These are phyloP conservation scores for Rhodinocichla rosea DNA, from an alignment of 2,113 vertebrate genomes.

Conservation along the genomic window DNA sequence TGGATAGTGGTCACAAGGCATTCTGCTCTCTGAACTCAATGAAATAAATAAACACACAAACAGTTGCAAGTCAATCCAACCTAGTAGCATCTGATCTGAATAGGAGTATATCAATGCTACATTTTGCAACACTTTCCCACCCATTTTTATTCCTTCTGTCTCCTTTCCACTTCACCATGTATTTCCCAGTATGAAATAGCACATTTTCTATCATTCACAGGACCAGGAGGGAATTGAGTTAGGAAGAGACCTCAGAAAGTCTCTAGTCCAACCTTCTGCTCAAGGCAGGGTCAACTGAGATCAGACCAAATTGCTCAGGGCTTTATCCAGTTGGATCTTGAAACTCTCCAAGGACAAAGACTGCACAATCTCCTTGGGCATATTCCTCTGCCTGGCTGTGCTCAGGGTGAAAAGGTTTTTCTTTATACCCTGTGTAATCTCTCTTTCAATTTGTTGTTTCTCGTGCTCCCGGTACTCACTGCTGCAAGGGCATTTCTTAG, in stretches of 20 bases:
- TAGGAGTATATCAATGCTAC: not conserved
- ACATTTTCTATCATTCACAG: not conserved
- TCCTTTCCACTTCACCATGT: not conserved
- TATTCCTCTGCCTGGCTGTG: not conserved
- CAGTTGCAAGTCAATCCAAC: not conserved
- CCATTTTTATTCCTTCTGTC: not conserved
- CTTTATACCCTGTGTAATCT: not conserved
- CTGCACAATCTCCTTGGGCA: not conserved
- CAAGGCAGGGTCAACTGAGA: not conserved
- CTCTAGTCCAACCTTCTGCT: not conserved
- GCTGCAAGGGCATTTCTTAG: not conserved
- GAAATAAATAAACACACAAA: not conserved
- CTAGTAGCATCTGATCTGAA: not conserved
- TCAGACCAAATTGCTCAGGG: not conserved
- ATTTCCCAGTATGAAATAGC: not conserved
- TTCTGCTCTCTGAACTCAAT: not conserved
- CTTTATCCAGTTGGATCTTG: not conserved
- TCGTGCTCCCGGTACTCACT: not conserved
- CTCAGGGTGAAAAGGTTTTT: not conserved
- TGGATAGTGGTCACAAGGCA: not conserved
- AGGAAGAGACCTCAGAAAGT: not conserved
- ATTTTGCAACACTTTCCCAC: not conserved
- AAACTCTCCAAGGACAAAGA: not conserved
- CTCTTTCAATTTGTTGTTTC: not conserved
- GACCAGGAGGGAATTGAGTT: not conserved